Conservation (phyloP, 1,140 invertebrate genomes). For the Centruroides vittatus region DNA sequence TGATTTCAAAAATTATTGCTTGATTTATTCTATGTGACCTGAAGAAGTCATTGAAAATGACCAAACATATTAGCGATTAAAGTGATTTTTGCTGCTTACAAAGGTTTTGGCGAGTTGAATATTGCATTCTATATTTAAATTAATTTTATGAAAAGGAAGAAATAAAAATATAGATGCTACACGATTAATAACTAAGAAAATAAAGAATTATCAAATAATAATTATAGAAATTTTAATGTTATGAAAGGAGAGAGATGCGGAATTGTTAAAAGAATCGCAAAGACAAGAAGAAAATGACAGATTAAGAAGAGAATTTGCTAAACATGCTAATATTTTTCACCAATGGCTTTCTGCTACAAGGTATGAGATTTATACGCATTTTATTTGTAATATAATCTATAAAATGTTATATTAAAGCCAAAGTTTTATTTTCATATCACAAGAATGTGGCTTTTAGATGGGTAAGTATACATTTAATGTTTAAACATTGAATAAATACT, state of each 20-base stretch:
- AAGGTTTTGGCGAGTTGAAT: too few species aligned
- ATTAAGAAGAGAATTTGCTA: slow-evolving; percentile 93
- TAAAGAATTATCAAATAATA: too few species aligned
- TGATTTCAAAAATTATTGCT: too few species aligned
- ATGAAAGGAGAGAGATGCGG: slow-evolving; percentile 43
- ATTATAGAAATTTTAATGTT: not conserved
- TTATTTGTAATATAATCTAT: not conserved
- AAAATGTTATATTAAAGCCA: not conserved
- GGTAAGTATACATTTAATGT: slow-evolving; percentile 34
- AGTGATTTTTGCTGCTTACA: too few species aligned
- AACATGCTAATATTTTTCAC: slow-evolving; percentile 97
- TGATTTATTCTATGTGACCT: too few species aligned
- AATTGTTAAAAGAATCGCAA: slow-evolving; percentile 87
- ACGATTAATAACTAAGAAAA: too few species aligned
- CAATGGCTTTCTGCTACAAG: slow-evolving; percentile 95
- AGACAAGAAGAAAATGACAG: slow-evolving; percentile 99
- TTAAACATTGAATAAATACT: not conserved
- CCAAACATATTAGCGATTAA: too few species aligned
- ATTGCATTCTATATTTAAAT: too few species aligned
- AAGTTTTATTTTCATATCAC: not conserved
- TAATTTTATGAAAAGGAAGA: too few species aligned
- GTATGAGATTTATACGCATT: slow-evolving; percentile 33
- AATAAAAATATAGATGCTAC: too few species aligned
- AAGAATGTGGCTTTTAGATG: slow-evolving; percentile 57
- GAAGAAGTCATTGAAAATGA: too few species aligned